Percentiles rank a stretch among this genome's conserved stretches.
Conservation (phyloP, 2,888 invertebrate genomes). For the Tenthredo mesomela region DNA sequence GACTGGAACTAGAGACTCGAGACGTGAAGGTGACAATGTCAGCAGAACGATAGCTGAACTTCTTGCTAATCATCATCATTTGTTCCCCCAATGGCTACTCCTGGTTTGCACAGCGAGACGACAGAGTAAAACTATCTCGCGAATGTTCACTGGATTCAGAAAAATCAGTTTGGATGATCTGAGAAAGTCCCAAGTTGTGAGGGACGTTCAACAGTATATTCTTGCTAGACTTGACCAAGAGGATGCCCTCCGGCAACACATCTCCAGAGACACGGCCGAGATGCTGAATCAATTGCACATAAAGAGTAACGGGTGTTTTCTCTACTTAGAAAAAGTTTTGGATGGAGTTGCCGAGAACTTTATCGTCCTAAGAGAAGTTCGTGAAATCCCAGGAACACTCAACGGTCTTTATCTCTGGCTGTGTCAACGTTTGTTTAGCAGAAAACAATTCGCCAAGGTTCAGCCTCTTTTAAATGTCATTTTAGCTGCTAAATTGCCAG, state of each 20-base stretch:
- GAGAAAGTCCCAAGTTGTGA: slow-evolving; percentile 92
- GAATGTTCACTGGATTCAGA: slow-evolving; percentile 92
- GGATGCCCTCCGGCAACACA: slow-evolving; percentile 91
- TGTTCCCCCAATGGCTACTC: slow-evolving; percentile 96
- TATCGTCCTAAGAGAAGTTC: slow-evolving; percentile 93
- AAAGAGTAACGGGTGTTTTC: slow-evolving; percentile 96
- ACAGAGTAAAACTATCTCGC: slow-evolving; percentile 90
- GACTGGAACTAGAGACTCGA: slow-evolving; percentile 79
- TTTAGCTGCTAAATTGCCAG: slow-evolving; percentile 91
- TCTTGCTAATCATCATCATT: slow-evolving; percentile 92
- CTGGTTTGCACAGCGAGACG: slow-evolving; percentile 93
- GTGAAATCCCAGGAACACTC: slow-evolving; percentile 96
- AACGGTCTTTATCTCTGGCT: slow-evolving; percentile 97
- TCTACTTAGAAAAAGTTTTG: slow-evolving; percentile 91
- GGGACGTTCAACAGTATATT: slow-evolving; percentile 97
- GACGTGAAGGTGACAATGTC: slow-evolving; percentile 75
- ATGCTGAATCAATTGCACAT: slow-evolving; percentile 97
- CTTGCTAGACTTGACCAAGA: slow-evolving; percentile 94
- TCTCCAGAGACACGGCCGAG: slow-evolving; percentile 95
- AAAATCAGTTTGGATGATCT: slow-evolving; percentile 96
- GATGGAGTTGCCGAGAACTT: slow-evolving; percentile 97
- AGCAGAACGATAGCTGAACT: slow-evolving; percentile 89
- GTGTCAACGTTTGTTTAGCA: slow-evolving; percentile 94
- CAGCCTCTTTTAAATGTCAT: slow-evolving; percentile 92
- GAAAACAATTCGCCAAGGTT: slow-evolving; percentile 91